Percentiles rank a stretch among this genome's conserved stretches.
phyloP scores from a whole-genome alignment of 2,113 vertebrate genomes.

The Heptranchias perlo region DNA sequence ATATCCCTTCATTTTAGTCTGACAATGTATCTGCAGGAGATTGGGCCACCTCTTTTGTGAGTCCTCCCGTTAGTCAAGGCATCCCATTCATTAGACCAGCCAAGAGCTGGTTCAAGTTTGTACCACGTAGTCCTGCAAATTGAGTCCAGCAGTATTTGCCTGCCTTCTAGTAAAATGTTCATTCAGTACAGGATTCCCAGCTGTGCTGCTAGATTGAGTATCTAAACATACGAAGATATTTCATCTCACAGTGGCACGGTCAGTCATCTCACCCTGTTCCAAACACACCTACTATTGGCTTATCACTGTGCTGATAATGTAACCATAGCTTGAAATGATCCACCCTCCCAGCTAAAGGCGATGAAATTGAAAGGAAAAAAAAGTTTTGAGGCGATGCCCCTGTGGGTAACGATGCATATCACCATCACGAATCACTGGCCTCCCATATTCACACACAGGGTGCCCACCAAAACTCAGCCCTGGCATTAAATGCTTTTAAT shows the following conservation, averaged over 20 bases:
- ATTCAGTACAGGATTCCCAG: background rate
- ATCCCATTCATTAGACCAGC: background rate
- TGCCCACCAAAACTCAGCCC: conserved; percentile 36
- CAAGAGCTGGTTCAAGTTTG: background rate
- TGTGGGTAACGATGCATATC: conserved; percentile 44
- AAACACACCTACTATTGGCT: background rate
- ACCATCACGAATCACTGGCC: conserved; percentile 40
- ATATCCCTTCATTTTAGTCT: background rate
- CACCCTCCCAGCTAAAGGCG: background rate
- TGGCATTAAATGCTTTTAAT: conserved; percentile 38
- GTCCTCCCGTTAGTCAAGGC: background rate
- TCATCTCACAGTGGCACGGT: background rate
- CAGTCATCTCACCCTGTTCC: background rate
- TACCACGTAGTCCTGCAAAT: background rate
- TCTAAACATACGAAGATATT: background rate
- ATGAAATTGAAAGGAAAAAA: background rate
- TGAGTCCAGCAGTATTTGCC: background rate
- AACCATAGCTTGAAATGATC: background rate
- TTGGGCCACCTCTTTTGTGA: background rate
- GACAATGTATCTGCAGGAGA: background rate
- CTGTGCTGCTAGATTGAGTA: background rate
- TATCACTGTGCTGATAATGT: background rate
- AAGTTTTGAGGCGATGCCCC: background rate
- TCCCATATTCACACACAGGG: background rate
- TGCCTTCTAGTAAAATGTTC: background rate